A percentile compares a stretch with the other conserved stretches of the same genome.
phyloP scores from a whole-genome alignment of 2,113 vertebrate species.

The Calypte anna region DNA sequence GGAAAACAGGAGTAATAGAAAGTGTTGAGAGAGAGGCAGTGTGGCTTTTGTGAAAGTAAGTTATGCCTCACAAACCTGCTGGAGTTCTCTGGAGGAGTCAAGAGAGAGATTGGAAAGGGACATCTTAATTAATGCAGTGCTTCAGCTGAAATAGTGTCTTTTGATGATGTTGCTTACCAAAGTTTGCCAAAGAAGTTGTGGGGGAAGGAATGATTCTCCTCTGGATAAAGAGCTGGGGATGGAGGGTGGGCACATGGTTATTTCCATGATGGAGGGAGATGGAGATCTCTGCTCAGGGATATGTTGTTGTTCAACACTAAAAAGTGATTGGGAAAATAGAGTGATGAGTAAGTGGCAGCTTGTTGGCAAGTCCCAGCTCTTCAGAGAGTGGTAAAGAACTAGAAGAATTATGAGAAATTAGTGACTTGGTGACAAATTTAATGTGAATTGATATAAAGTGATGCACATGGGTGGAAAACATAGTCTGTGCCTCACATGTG shows the following conservation, averaged over 20 bases:
- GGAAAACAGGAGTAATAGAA: neutral
- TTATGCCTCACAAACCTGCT: neutral
- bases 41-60: neutral
- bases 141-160: neutral
- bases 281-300: neutral
- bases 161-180: neutral
- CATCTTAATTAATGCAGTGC: neutral
- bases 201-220: neutral
- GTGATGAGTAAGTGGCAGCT: constrained; percentile 55
- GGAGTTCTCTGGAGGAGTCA: neutral
- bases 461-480: neutral
- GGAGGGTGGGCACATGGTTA: constrained; percentile 38
- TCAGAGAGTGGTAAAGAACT: neutral
- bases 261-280: constrained; percentile 2
- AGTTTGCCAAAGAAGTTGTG: neutral
- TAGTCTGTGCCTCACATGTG: neutral
- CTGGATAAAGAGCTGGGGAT: constrained; percentile 28
- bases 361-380: constrained; percentile 34
- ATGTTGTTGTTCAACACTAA: constrained; percentile 51
- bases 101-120: neutral
- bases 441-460: constrained; percentile 27
- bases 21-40: neutral
- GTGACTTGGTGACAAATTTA: constrained; percentile 49
- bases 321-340: constrained; percentile 50
- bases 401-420: constrained; percentile 48